Evolutionary conservation across 64 coral and sea anemone genomes (phyloP), one percentile per base, ranked within the genome.

Genomic region (Orbicella faveolata): DNA sequence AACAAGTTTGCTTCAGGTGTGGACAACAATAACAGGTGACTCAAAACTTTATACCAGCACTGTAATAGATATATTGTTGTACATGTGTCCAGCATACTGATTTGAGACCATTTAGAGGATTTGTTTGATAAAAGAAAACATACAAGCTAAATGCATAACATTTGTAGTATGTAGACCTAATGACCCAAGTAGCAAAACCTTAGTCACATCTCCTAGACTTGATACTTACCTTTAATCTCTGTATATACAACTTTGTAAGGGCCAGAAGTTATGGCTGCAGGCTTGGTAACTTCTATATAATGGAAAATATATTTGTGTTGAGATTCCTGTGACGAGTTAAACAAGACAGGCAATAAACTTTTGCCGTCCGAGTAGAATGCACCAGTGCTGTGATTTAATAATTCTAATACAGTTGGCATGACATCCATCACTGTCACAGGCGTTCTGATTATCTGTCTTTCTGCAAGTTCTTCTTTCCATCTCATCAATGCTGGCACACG

Each of bases 261-360:
- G 3, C 87, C 77, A 68, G 78, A 69, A 63, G 96, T 87, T 19
- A 98, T 25, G 74, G 89, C 95, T 25, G 95, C 74, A 65, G 95
- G 95, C 62, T 88, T 91, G 2, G 89, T 94, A 21, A 98, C 61
- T 79, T 98, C 95, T 10, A 83, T 64, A 68, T 98, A 98, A 83
- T 98, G 95, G 59, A 88, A 98, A 51, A 94, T 83, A n/a, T 86
- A 80, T 21, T 88, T 52, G 91, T 94, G 95, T 65, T 83, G 89
- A 34, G 89, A 89, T n/a, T 74, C 68, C 9, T 12, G n/a, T 79
- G 77, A 89, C 79, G 36, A 39, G 79, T 92, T 98, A 1, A 89
- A 35, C 18, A 98, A 41, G 21, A 98, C 20, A 75, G 89, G 83
- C 30, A 94, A 16, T 63, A 98, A 53, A 44, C 84, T 91, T 67